These are phyloP conservation scores for Dryobota labecula DNA, from an alignment of 2,888 invertebrate species.

Conservation along the genomic window DNA sequence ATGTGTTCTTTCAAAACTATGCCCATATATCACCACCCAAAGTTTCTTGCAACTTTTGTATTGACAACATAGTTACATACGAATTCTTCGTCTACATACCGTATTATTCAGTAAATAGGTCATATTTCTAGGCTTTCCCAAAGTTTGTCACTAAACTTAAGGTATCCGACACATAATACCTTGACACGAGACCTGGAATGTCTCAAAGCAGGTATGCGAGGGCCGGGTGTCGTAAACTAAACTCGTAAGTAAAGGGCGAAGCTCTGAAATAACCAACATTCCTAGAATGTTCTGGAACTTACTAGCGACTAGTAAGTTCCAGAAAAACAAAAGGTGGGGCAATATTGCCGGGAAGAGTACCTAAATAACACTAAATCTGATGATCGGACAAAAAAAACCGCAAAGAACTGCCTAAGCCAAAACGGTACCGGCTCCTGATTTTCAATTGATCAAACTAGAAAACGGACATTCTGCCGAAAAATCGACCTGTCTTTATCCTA, in stretches of 20 bases:
- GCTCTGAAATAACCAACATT: constrained; percentile 53
- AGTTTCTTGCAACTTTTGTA: constrained; percentile 8
- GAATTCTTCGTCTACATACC: not conserved
- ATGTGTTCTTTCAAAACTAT: constrained; percentile 32
- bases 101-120: constrained; percentile 17
- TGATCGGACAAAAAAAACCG: too few species aligned
- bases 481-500: too few species aligned
- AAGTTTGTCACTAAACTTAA: constrained; percentile 33
- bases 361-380: too few species aligned
- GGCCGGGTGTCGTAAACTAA: constrained; percentile 25
- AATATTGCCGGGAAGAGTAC: not conserved
- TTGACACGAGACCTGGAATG: constrained; percentile 23
- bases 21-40: constrained; percentile 18
- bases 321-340: not conserved
- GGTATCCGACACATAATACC: constrained; percentile 5
- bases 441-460: too few species aligned
- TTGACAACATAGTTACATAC: constrained; percentile 12
- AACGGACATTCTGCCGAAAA: too few species aligned
- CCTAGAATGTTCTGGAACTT: constrained; percentile 39
- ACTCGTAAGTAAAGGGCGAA: constrained; percentile 18
- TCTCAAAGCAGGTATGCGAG: constrained; percentile 52
- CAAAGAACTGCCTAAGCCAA: too few species aligned
- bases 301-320: too few species aligned
- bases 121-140: constrained; percentile 19
- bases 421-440: too few species aligned